A percentile compares a stretch with the other conserved stretches of the same genome.
Conservation (phyloP, 1,140 invertebrate genomes). For the Zeugodacus cucurbitae region DNA sequence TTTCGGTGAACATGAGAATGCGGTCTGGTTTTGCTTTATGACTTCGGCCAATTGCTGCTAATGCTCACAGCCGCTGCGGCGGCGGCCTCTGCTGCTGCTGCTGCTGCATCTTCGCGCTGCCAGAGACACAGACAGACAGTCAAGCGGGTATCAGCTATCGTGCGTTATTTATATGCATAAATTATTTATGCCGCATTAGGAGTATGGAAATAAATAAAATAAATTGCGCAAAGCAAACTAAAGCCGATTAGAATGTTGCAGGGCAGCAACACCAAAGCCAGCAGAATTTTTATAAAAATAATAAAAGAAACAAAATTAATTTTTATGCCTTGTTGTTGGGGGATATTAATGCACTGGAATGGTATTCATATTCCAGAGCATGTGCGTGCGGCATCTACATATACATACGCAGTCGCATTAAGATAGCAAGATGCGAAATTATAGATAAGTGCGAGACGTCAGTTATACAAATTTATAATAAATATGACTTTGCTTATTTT, state of each 20-base stretch:
- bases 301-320: slow-evolving; percentile 25
- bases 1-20: background rate
- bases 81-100: background rate
- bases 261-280: background rate
- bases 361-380: background rate
- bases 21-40: slow-evolving; percentile 14
- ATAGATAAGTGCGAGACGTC: background rate
- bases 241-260: slow-evolving; percentile 43
- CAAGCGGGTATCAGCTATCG: slow-evolving; percentile 11
- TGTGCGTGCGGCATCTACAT: background rate
- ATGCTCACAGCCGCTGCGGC: background rate
- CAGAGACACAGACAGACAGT: background rate
- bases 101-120: slow-evolving; percentile 36
- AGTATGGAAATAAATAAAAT: slow-evolving; percentile 44
- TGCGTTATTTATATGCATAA: slow-evolving; percentile 45
- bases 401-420: background rate
- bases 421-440: background rate
- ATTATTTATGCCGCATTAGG: slow-evolving; percentile 45
- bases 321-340: background rate
- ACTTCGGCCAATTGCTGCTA: background rate
- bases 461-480: background rate
- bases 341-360: background rate
- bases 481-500: background rate
- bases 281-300: background rate
- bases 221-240: slow-evolving; percentile 42